A percentile compares a stretch with the other conserved stretches of the same genome.
phyloP scores from a whole-genome alignment of 2,797 vertebrate genomes.

The Microchirus variegatus region DNA sequence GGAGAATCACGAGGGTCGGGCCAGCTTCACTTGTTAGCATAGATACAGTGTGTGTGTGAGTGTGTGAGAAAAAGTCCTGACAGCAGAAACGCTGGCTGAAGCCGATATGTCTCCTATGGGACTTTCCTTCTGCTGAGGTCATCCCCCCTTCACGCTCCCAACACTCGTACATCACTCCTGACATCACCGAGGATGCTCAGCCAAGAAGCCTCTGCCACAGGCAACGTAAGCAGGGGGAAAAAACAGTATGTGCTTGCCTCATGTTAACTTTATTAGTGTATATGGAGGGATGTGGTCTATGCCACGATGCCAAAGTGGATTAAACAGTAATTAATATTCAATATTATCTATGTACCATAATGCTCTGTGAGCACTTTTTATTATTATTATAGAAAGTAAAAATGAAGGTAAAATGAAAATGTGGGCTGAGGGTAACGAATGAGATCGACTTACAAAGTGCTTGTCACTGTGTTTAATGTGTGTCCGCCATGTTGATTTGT shows the following conservation, averaged over 20 bases:
- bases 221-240: slow-evolving; percentile 61
- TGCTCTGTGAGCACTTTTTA: neutral
- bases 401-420: slow-evolving; percentile 7
- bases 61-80: slow-evolving; percentile 72
- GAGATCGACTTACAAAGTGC: slow-evolving; percentile 26
- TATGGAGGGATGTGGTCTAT: slow-evolving; percentile 3
- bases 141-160: slow-evolving; percentile 46
- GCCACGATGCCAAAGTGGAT: slow-evolving; percentile 4
- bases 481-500: slow-evolving; percentile 4
- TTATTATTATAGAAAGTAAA: too few relatives aligned
- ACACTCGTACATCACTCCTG: slow-evolving; percentile 67
- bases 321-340: slow-evolving; percentile 1
- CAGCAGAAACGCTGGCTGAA: slow-evolving; percentile 46
- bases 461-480: slow-evolving; percentile 42
- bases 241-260: slow-evolving; percentile 13
- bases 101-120: slow-evolving; percentile 61
- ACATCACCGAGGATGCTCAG: slow-evolving; percentile 49
- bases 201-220: slow-evolving; percentile 41
- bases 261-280: slow-evolving; percentile 29
- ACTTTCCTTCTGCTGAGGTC: slow-evolving; percentile 66
- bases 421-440: slow-evolving; percentile 12
- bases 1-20: slow-evolving; percentile 9
- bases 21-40: slow-evolving; percentile 21
- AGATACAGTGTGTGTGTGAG: slow-evolving; percentile 58
- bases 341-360: neutral